A percentile compares a stretch with the other conserved stretches of the same genome.
These are phyloP conservation scores for Osmoderma eremita DNA, from an alignment of 2,888 invertebrate species.

Conservation along the genomic window DNA sequence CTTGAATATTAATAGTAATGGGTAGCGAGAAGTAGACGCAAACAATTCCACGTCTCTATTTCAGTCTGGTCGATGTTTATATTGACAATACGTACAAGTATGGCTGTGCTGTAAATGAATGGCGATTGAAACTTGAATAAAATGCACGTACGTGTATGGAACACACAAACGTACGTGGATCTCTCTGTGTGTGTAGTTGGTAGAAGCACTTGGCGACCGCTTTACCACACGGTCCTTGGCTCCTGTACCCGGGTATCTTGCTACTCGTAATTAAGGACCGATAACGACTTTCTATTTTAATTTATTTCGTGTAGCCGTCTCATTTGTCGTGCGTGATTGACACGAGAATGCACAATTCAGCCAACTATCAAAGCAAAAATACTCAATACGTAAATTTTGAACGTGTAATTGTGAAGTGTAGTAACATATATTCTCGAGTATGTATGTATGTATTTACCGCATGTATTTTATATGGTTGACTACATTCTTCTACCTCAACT, in stretches of 20 bases:
- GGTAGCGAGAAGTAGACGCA: neutral
- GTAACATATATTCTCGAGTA: too few species aligned
- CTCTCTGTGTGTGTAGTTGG: neutral
- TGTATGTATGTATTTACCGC: too few species aligned
- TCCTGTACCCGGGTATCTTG: constrained; percentile 10
- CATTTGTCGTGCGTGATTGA: constrained; percentile 39
- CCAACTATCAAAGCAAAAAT: constrained; percentile 11
- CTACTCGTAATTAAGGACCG: constrained; percentile 24
- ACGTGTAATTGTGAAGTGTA: too few species aligned
- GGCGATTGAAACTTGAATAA: constrained; percentile 18
- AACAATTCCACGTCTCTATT: constrained; percentile 19
- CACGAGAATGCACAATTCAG: constrained; percentile 35
- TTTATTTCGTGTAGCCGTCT: constrained; percentile 38
- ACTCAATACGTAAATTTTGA: constrained; percentile 5
- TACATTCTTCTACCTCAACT: too few species aligned
- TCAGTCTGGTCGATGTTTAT: constrained; percentile 14
- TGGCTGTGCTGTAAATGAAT: constrained; percentile 7
- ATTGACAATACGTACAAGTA: constrained; percentile 9
- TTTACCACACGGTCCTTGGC: constrained; percentile 3
- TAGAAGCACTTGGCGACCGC: constrained; percentile 8
- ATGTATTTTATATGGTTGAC: too few species aligned
- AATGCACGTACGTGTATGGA: neutral
- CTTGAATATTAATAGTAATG: constrained; percentile 32
- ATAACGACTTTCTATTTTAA: constrained; percentile 42
- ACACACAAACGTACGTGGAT: neutral